Conservation (phyloP, 2,888 invertebrate species). For the Agapostemon virescens region DNA sequence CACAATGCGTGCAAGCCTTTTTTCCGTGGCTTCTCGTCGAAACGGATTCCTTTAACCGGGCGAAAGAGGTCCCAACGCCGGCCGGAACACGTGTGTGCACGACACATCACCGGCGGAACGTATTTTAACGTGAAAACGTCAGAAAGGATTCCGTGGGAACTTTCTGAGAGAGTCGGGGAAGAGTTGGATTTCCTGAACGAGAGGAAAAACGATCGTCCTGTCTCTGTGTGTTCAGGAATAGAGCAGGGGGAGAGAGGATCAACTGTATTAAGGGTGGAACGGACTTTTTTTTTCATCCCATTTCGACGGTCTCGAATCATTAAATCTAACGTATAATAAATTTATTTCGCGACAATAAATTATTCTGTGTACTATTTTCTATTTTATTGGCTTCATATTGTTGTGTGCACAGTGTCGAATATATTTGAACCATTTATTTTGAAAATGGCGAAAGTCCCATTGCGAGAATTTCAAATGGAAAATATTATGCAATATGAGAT, state of each 20-base stretch:
- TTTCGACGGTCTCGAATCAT: neutral
- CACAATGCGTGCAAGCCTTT: constrained; percentile 67
- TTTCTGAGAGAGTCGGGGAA: constrained; percentile 69
- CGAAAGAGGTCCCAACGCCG: constrained; percentile 51
- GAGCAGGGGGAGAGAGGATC: constrained; percentile 12
- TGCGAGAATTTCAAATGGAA: no score
- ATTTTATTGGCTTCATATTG: neutral
- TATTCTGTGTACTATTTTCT: neutral
- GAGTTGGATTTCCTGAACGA: constrained; percentile 75
- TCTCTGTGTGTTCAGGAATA: constrained; percentile 38
- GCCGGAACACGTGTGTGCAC: constrained; percentile 44
- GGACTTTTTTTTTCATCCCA: constrained; percentile 7
- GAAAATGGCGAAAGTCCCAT: no score
- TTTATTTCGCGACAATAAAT: neutral
- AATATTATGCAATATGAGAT: no score
- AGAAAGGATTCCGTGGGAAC: constrained; percentile 79
- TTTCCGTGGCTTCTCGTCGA: constrained; percentile 56
- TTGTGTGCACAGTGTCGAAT: no score
- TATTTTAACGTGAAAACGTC: constrained; percentile 74
- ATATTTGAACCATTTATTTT: no score
- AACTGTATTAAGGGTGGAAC: constrained; percentile 26
- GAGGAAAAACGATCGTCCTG: constrained; percentile 45
- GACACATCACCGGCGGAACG: constrained; percentile 53
- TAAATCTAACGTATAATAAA: neutral
- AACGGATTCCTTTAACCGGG: constrained; percentile 67